These are phyloP conservation scores for Coturnix japonica DNA, from an alignment of 2,113 vertebrate genomes.

Conservation along the genomic window DNA sequence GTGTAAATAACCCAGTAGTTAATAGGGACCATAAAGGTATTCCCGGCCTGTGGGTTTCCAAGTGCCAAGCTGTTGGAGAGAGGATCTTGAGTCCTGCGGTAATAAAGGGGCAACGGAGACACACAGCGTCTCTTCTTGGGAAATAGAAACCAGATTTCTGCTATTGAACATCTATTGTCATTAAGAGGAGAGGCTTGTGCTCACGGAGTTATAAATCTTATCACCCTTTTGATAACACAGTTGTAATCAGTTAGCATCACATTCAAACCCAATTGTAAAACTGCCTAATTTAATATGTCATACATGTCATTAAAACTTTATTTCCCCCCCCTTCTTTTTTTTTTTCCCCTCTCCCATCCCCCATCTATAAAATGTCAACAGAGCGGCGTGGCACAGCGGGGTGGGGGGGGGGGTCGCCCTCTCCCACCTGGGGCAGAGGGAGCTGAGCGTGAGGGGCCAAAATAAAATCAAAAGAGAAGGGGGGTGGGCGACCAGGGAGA, in stretches of 20 bases:
- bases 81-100: constrained; percentile 54
- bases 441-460: background rate
- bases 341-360: background rate
- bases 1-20: constrained; percentile 67
- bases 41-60: constrained; percentile 65
- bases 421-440: constrained; percentile 47
- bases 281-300: constrained; percentile 79
- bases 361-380: constrained; percentile 49
- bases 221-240: constrained; percentile 80
- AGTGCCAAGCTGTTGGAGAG: constrained; percentile 60
- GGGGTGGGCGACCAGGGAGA: background rate
- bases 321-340: background rate
- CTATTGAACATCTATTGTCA: constrained; percentile 71
- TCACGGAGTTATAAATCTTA: constrained; percentile 81
- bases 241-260: constrained; percentile 80
- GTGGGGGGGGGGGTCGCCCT: background rate
- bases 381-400: constrained; percentile 33
- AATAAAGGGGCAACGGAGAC: constrained; percentile 68
- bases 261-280: constrained; percentile 79
- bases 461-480: background rate
- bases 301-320: constrained; percentile 78
- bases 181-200: constrained; percentile 74
- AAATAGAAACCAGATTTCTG: constrained; percentile 77
- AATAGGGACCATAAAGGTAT: constrained; percentile 72
- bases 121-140: constrained; percentile 61